Evolutionary conservation across 2,888 invertebrate species (phyloP), one percentile per base, ranked within the genome.

Genomic region (Tipula unca): DNA sequence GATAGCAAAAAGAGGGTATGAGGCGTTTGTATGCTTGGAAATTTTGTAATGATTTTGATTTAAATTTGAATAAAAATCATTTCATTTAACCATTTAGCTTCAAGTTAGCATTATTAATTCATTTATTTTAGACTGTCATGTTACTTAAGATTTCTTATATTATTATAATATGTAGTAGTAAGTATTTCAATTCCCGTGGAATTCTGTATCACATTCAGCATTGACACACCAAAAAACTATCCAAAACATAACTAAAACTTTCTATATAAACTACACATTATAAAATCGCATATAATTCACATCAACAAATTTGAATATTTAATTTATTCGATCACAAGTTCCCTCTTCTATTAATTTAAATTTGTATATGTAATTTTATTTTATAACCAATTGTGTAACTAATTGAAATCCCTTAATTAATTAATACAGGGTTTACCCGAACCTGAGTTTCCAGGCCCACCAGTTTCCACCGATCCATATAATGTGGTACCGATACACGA

Each of bases 401-500:
- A 69, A 69, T 69, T 20, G 10, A 20, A 25, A 10, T 69, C 69
- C 69, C 69, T 69, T 25, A 69, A 69, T 69, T 69, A 69, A 69
- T 69, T 69, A 69, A 69, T 25, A 69, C 69, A 69, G 69, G 69
- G 69, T 69, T 69, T 69, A 69, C 20, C 69, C 69, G 69, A 69
- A 69, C 69, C 69, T 69, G 69, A 69, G 69, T 69, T 69, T 69
- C 69, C 69, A 69, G 69, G 69, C 69, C 69, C 69, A 69, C 69
- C 69, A 69, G 69, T 69, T 25, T 69, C 69, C 69, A 69, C 69
- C 69, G 69, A 69, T 88, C 90, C 90, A 69, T 91, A 91, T 87
- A 89, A 90, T 89, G 93, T 96, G 87, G 91, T 95, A 88, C 94
- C 94, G 86, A 92, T 96, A 87, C 96, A 96, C 89, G 92, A 94